Percentiles rank a stretch among this genome's conserved stretches.
Evolutionary conservation across 2,888 invertebrate genomes (phyloP).

Genomic region (Calephelis perditalis): DNA sequence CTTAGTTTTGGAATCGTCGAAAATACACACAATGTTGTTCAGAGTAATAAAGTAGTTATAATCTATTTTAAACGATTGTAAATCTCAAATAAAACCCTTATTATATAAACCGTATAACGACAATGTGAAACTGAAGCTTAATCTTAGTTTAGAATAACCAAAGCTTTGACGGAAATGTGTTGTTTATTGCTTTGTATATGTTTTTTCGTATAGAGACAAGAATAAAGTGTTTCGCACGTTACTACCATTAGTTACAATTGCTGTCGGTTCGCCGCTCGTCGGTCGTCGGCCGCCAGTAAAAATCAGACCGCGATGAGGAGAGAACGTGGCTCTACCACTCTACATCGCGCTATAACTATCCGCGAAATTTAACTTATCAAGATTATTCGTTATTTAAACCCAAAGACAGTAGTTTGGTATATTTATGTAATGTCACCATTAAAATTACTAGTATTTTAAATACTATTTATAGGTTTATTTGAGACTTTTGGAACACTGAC

Average conservation of each 20-base stretch:
- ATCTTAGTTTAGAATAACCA: neutral
- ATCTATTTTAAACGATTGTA: too few species aligned
- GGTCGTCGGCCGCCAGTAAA: conserved; percentile 42
- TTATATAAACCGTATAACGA: too few species aligned
- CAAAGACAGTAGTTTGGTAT: neutral
- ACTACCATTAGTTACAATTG: conserved; percentile 17
- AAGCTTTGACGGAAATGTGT: conserved; percentile 5
- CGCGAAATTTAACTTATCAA: conserved; percentile 21
- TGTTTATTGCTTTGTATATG: conserved; percentile 5
- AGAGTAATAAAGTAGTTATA: too few species aligned
- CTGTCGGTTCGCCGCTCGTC: conserved; percentile 1
- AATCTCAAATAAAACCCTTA: too few species aligned
- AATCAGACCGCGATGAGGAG: conserved; percentile 42
- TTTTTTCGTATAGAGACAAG: conserved; percentile 26
- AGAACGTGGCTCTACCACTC: conserved; percentile 40
- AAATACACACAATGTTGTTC: too few species aligned
- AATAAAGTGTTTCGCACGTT: conserved; percentile 27
- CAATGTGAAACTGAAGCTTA: neutral
- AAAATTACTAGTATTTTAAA: neutral
- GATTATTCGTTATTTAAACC: neutral
- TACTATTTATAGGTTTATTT: conserved; percentile 9
- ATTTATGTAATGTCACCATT: neutral
- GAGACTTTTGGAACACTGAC: conserved; percentile 16
- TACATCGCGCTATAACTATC: conserved; percentile 45
- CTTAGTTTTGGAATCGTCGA: too few species aligned